A percentile compares a stretch with the other conserved stretches of the same genome.
Conservation (phyloP, 2,888 invertebrate genomes). For the Piscicola geometra region DNA sequence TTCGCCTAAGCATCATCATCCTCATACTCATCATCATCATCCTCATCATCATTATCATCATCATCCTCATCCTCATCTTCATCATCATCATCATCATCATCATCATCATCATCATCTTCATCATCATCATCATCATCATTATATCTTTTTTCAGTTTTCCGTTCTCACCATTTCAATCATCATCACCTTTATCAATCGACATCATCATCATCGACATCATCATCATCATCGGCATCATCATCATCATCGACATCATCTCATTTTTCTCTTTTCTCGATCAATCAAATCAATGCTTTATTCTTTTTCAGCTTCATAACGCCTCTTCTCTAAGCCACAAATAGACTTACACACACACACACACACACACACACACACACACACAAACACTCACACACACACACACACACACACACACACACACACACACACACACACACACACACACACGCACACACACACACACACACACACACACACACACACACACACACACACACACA, state of each 20-base stretch:
- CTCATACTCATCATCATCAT: constrained; percentile 36
- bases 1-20: no score
- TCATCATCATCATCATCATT: constrained; percentile 4
- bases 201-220: constrained; percentile 16
- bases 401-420: constrained; percentile 17
- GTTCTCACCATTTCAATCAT: neutral
- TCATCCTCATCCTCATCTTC: constrained; percentile 49
- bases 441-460: constrained; percentile 14
- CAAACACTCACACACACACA: constrained; percentile 13
- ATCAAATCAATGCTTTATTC: no score
- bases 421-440: constrained; percentile 18
- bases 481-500: constrained; percentile 1
- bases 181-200: neutral
- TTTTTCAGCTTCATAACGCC: no score
- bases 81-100: constrained; percentile 48
- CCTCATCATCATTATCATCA: constrained; percentile 3
- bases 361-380: constrained; percentile 17
- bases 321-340: no score
- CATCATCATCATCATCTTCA: constrained; percentile 19
- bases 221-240: constrained; percentile 20
- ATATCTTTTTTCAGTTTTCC: neutral
- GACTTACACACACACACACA: constrained; percentile 8
- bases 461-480: constrained; percentile 7
- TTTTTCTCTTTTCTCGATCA: neutral
- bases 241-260: constrained; percentile 15